These are phyloP conservation scores for Macaca mulatta DNA, from an alignment of 2,113 vertebrate genomes.

Conservation along the genomic window DNA sequence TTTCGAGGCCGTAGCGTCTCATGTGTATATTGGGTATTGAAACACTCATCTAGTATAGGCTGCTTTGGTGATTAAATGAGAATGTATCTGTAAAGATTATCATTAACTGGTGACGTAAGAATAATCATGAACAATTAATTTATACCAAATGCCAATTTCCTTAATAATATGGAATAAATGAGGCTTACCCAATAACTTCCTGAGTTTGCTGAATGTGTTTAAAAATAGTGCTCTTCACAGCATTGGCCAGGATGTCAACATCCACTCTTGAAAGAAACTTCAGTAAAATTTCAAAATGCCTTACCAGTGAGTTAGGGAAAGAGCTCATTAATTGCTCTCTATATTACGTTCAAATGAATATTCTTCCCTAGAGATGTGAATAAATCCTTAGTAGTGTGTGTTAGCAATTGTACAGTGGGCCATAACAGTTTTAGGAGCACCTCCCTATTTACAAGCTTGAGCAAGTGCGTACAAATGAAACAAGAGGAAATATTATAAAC, in stretches of 20 bases:
- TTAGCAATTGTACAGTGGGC: slow-evolving; percentile 15
- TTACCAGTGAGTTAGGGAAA: neutral
- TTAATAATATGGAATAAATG: neutral
- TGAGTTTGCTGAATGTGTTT: neutral
- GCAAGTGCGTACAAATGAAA: neutral
- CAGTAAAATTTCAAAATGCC: slow-evolving; percentile 37
- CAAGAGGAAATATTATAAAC: neutral
- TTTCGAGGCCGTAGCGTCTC: neutral
- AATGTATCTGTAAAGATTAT: neutral
- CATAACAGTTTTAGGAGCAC: neutral
- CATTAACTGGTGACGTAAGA: neutral
- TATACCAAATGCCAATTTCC: neutral
- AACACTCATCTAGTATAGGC: neutral
- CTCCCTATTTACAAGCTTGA: slow-evolving; percentile 24
- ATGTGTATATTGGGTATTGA: neutral
- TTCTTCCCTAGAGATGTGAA: neutral
- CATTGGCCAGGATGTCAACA: neutral
- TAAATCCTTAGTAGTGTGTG: slow-evolving; percentile 12
- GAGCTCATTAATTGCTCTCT: neutral
- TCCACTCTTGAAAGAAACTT: neutral
- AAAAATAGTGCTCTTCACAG: neutral
- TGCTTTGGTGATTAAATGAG: neutral
- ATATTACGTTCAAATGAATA: slow-evolving; percentile 13
- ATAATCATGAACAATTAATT: neutral
- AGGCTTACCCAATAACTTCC: neutral